phyloP scores from a whole-genome alignment of 2,113 vertebrate genomes.

The Thryonomys swinderianus region DNA sequence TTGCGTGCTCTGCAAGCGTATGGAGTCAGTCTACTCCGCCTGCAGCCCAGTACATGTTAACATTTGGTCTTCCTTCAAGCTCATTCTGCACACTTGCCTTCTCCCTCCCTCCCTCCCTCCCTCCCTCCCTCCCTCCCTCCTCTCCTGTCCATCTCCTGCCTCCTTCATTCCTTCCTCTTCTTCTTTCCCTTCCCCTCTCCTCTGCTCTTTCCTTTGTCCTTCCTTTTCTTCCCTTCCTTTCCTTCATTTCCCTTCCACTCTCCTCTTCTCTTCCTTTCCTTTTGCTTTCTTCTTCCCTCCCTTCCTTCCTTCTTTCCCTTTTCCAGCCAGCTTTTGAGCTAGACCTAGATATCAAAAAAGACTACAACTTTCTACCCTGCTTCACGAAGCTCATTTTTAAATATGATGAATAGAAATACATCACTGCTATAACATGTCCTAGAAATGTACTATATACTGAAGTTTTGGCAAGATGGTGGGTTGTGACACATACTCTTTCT shows the following conservation, averaged over 20 bases:
- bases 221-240: no score
- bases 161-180: no score
- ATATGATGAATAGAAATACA: background rate
- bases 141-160: no score
- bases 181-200: fast-evolving
- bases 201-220: no score
- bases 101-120: background rate
- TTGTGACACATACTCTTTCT: background rate
- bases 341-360: background rate
- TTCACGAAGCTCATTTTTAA: background rate
- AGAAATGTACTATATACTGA: background rate
- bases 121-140: fast-evolving
- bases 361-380: background rate
- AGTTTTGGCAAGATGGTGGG: background rate
- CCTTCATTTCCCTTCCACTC: background rate
- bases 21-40: background rate
- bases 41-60: background rate
- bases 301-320: no score
- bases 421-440: background rate
- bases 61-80: background rate
- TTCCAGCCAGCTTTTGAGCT: background rate
- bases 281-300: background rate
- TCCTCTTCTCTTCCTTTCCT: background rate
- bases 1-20: background rate
- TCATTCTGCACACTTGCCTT: background rate